These are phyloP conservation scores for Hexactinellida sp. DNA, from an alignment of 37 sponge, comb jelly and placozoan species.

Conservation along the genomic window DNA sequence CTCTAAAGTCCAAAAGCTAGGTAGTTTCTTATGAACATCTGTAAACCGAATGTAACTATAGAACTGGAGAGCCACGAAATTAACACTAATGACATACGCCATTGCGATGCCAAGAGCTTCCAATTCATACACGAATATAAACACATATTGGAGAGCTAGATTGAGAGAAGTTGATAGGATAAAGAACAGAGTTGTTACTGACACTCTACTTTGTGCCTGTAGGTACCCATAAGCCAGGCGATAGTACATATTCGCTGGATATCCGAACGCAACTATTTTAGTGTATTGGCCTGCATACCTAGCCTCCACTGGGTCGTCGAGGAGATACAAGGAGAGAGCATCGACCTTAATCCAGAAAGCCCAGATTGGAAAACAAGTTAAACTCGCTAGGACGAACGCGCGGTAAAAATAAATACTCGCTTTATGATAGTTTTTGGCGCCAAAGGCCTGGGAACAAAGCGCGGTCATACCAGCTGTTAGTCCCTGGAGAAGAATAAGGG, in stretches of 20 bases:
- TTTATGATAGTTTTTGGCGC: not conserved
- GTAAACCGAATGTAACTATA: not conserved
- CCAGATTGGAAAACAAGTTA: constrained; percentile 2
- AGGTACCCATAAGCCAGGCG: not conserved
- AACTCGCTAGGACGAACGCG: not conserved
- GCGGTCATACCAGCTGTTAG: constrained; percentile 2
- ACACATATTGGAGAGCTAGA: not conserved
- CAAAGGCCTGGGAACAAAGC: not conserved
- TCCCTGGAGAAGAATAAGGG: not conserved
- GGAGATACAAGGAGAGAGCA: not conserved
- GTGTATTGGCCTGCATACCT: not conserved
- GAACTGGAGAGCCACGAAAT: not conserved
- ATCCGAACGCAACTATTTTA: not conserved
- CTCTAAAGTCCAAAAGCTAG: not conserved
- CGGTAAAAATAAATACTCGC: not conserved
- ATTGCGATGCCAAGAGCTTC: not conserved
- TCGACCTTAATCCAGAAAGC: not conserved
- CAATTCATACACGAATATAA: not conserved
- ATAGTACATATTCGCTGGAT: not conserved
- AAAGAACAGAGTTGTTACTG: not conserved
- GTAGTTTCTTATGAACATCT: not conserved
- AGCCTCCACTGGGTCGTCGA: not conserved
- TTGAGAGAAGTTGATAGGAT: not conserved
- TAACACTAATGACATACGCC: not conserved
- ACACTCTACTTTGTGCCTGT: not conserved